Evolutionary conservation across 2,888 invertebrate genomes (phyloP), one percentile per base, ranked within the genome.

Genomic region (Caenorhabditis macrosperma): DNA sequence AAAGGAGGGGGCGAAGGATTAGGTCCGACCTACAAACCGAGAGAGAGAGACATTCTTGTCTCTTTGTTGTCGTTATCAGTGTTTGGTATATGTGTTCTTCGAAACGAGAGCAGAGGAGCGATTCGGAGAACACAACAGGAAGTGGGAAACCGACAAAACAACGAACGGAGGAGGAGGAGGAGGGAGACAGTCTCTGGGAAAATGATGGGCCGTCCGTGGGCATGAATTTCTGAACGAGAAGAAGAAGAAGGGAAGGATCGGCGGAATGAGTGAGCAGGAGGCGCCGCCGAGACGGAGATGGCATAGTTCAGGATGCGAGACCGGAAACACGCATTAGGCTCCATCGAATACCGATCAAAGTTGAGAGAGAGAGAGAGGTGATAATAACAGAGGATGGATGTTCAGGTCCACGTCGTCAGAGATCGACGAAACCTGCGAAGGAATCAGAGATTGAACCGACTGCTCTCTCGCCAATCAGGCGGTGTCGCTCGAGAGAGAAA

Each of bases 391-490:
- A 10, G 38, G 15, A n/a, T n/a, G n/a, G 6, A 38, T 10, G 38
- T 12, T 38, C 15, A 38, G 15, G 38, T n/a, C n/a, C 6, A 38
- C 9, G 38, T 20, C 30, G 33, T 30, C 30, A 22, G 2, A 9
- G 4, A n/a, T n/a, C n/a, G 57, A 5, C 6, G 38, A 44, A 59
- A 26, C 55, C 55, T 55, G 17, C 33, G 17, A 44, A 72, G 20
- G 28, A 55, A 55, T 72, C 71, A 72, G 55, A 72, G 63, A 72
- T 63, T 60, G 61, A 60, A 44, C 44, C n/a, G 33, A 54, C 30
- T 28, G 50, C 41, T 24, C n/a, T 64, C 41, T 26, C 30, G 33
- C 24, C 59, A 61, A 59, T 71, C 71, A 61, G 52, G 54, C 33
- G 44, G 33, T 55, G 38, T n/a, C 26, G 1, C 68, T 26, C 38